Base-by-base conservation (phyloP, 2,113 vertebrate species). In the Neodontobutis hainanensis region DNA sequence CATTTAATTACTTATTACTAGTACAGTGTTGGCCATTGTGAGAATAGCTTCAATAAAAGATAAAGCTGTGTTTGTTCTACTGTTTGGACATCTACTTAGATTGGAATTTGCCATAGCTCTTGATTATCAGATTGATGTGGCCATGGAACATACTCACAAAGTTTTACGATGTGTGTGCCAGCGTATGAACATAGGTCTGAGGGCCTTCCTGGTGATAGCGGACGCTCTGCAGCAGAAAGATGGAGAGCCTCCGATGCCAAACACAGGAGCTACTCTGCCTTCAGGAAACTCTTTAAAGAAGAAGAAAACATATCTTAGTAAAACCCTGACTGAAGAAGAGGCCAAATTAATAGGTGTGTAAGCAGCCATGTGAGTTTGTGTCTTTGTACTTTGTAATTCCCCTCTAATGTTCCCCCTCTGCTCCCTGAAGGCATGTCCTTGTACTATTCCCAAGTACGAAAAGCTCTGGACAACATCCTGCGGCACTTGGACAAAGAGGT, bases 141-240 rank as follows among this genome's bases (percentile, higher is more conserved):
- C 19, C 19, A 1, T 27, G 19, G 19, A 27, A 27, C 19, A 27
- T 3, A 27, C 19, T 27, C 19, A 27, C 19, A 27, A 27, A 27
- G 19, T 27, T 27, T 27, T 27, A 27, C 3, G 19, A 27, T 27
- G 0, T 74, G 34, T 61, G 49, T 65, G 66, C 11, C 90, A 99
- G 97, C 97, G 97, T 85, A 99, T 99, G 96, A 99, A 99, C 92
- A 98, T 99, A 45, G 97, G 96, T 68, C 88, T 99, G 56, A 93
- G 97, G 81, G 97, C 97, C 0, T 99, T 99, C 85, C 91, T 99
- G 89, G 97, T 99, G 53, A 96, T 99, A 80, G 97, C 97, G 2
- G 97, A 99, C 38, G 98, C 95, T 79, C 91, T 99, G 77, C 97
- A 99, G 74, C 97, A 99, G 81, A 99, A 99, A 81, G 97, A 98